These are phyloP conservation scores for Oryzias melastigma DNA, from an alignment of 2,113 vertebrate species.

Conservation along the genomic window DNA sequence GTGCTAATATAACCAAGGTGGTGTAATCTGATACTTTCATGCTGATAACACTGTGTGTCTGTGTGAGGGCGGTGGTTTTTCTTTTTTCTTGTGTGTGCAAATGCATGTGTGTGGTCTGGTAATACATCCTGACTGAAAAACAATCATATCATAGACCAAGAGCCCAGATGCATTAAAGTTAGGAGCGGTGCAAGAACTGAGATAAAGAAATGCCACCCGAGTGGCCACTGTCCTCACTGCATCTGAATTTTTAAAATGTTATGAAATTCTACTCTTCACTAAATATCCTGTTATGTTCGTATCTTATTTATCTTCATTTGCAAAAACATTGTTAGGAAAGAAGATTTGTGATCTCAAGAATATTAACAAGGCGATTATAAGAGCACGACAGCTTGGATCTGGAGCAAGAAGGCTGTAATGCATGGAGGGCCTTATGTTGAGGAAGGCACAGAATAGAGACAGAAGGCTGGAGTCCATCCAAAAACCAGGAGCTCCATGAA, in stretches of 20 bases:
- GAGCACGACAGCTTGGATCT: too few relatives aligned
- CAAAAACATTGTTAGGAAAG: too few relatives aligned
- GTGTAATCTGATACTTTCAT: conserved; percentile 62
- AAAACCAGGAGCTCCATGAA: conserved; percentile 9
- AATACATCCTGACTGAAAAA: conserved; percentile 30
- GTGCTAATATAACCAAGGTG: conserved; percentile 59
- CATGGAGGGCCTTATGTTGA: neutral
- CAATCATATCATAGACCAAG: conserved; percentile 38
- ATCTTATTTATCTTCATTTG: neutral
- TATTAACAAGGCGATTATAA: too few relatives aligned
- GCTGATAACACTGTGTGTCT: conserved; percentile 44
- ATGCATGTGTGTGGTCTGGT: conserved; percentile 54
- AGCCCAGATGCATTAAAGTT: conserved; percentile 24
- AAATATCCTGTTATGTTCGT: too few relatives aligned
- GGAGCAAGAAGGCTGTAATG: neutral
- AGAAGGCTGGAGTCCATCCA: conserved; percentile 16
- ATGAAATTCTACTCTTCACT: too few relatives aligned
- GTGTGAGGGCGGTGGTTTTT: conserved; percentile 18
- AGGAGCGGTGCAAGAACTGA: neutral
- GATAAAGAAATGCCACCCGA: neutral
- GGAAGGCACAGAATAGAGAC: conserved; percentile 9
- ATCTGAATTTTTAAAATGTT: too few relatives aligned
- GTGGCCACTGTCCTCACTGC: neutral
- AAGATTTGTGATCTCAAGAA: too few relatives aligned
- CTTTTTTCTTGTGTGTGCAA: conserved; percentile 20